Evolutionary conservation across 2,797 vertebrate genomes (phyloP), one percentile per base, ranked within the genome.

Genomic region (Malurus splendens): DNA sequence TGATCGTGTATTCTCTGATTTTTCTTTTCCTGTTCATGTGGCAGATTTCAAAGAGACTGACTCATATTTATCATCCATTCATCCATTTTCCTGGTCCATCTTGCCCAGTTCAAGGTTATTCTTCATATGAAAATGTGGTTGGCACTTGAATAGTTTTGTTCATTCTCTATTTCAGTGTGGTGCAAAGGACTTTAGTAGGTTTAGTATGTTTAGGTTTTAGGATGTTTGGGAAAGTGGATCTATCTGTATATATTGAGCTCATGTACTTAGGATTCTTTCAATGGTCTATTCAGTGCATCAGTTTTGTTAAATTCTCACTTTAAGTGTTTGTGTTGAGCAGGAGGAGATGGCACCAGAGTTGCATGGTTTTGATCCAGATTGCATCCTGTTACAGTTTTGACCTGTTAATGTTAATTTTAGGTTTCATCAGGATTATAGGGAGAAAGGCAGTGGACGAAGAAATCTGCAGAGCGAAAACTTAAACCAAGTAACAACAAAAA

Each of bases 181-280:
- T 66, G 18, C 17, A 52, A 20, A 76, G 6, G 41, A 62, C 18
- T 64, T 64, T 5, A 8, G 18, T 18, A 30, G 20, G 12, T 36
- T 64, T 45, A 10, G 18, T 12, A 12, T n/a, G 17, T 44, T 52
- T n/a, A 52, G 28, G 33, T 32, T 80, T 77, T 19, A 52, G 6
- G 41, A 4, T 33, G 1, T 85, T 80, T 85, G 27, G 14, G 22
- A 55, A 75, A 22, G 23, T 74, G 39, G 23, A 22, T 74, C 9
- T 77, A 1, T 41, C 12, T 56, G 0, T 22, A 8, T 20, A 3
- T 25, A 20, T 18, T 59, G 54, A 50, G 7, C n/a, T 44, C 13
- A 9, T 33, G 12, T 51, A 27, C 80, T 90, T 73, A 62, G 41
- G 30, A 25, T 73, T 72, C 22, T 73, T 70, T 55, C 13, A 22